A percentile compares a stretch with the other conserved stretches of the same genome.
Conservation (phyloP, 2,888 invertebrate species). For the Xestia c-nigrum region DNA sequence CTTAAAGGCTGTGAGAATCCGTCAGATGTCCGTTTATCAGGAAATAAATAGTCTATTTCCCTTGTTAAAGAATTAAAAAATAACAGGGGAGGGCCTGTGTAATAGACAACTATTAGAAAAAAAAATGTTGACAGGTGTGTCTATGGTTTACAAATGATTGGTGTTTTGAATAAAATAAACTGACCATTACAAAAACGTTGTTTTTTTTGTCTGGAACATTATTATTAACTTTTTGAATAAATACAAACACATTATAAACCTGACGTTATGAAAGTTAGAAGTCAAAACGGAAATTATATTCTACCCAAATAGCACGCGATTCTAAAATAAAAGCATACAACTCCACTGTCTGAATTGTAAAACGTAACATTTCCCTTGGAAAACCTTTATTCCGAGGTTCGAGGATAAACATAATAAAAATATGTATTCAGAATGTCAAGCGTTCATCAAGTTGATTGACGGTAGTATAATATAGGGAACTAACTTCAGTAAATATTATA, state of each 20-base stretch:
- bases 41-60: neutral
- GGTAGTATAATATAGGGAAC: conserved; percentile 57
- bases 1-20: conserved; percentile 30
- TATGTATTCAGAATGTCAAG: conserved; percentile 63
- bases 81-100: neutral
- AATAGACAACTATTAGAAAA: conserved; percentile 19
- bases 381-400: conserved; percentile 45
- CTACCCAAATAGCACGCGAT: conserved; percentile 26
- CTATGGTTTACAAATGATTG: conserved; percentile 10
- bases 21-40: conserved; percentile 25
- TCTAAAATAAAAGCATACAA: conserved; percentile 37
- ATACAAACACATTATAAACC: neutral
- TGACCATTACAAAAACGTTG: neutral
- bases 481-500: conserved; percentile 55
- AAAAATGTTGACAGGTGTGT: neutral
- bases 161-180: neutral
- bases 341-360: conserved; percentile 36
- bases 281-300: conserved; percentile 35
- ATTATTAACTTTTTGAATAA: neutral
- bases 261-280: conserved; percentile 1
- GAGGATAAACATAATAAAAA: conserved; percentile 54
- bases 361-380: conserved; percentile 40
- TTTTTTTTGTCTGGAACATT: neutral
- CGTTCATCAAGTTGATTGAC: conserved; percentile 65
- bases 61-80: conserved; percentile 5